These are phyloP conservation scores for Ametastegia equiseti DNA, from an alignment of 2,888 invertebrate genomes.

Conservation along the genomic window DNA sequence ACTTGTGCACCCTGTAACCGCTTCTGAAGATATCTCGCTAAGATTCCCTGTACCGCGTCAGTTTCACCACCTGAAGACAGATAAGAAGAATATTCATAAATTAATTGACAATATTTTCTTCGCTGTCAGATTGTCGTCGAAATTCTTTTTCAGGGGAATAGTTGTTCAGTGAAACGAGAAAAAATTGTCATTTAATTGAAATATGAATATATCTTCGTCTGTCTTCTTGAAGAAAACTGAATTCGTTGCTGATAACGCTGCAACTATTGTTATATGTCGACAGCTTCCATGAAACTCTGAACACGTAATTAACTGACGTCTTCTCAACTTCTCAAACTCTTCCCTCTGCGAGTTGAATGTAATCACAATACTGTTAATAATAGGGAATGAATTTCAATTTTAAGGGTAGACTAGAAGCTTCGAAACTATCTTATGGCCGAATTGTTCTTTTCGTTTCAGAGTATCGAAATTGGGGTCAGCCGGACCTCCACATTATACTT, in stretches of 20 bases:
- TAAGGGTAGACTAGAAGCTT: no score
- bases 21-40: slow-evolving; percentile 68
- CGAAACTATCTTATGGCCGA: no score
- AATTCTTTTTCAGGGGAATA: slow-evolving; percentile 32
- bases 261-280: no score
- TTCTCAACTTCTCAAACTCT: no score
- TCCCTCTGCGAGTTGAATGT: no score
- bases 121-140: background rate
- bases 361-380: no score
- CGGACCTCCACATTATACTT: background rate
- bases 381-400: no score
- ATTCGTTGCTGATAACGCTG: no score
- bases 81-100: slow-evolving; percentile 60
- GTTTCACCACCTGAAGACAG: slow-evolving; percentile 63
- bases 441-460: background rate
- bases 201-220: slow-evolving; percentile 54
- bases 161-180: slow-evolving; percentile 54
- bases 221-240: slow-evolving; percentile 47
- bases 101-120: slow-evolving; percentile 58
- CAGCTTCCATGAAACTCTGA: no score
- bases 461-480: background rate
- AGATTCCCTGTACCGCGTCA: slow-evolving; percentile 67
- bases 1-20: slow-evolving; percentile 67
- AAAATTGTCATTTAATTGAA: slow-evolving; percentile 59
- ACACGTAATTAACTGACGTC: no score